Conservation (phyloP, 2,888 invertebrate genomes). For the Hypomecis atomaria region DNA sequence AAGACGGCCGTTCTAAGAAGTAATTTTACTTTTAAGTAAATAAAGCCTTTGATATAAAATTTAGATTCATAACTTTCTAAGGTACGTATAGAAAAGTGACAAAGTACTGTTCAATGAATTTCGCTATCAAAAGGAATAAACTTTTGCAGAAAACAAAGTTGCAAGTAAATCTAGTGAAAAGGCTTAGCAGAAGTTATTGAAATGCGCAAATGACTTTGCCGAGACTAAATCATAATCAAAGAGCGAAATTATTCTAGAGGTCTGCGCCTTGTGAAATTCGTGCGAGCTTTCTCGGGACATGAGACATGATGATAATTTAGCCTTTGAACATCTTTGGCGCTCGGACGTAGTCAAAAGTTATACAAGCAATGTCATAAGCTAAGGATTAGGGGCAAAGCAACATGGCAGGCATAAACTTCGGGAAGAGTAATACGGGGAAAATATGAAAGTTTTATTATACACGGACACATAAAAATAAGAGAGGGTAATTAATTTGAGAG, state of each 20-base stretch:
- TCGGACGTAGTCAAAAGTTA: constrained; percentile 23
- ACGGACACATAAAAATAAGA: constrained; percentile 49
- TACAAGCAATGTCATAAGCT: constrained; percentile 31
- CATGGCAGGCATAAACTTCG: constrained; percentile 31
- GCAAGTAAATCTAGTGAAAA: constrained; percentile 38
- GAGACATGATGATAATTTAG: constrained; percentile 11
- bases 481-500: constrained; percentile 59
- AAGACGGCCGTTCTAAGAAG: too few species aligned
- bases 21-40: not conserved
- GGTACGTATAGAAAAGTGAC: constrained; percentile 21
- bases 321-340: constrained; percentile 5
- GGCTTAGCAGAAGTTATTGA: constrained; percentile 33
- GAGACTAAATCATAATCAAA: constrained; percentile 24
- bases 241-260: constrained; percentile 16
- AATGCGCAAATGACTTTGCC: constrained; percentile 21
- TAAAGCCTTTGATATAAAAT: constrained; percentile 9
- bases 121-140: constrained; percentile 37
- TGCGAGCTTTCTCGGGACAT: constrained; percentile 12
- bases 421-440: constrained; percentile 37
- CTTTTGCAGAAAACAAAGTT: constrained; percentile 38
- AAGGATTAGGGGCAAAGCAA: constrained; percentile 39
- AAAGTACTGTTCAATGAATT: constrained; percentile 35
- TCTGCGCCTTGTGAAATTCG: constrained; percentile 16
- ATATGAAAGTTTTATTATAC: constrained; percentile 51
- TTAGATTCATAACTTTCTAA: constrained; percentile 42